Base-by-base conservation (phyloP, 2,888 invertebrate species). In the Epirrhoe alternata region DNA sequence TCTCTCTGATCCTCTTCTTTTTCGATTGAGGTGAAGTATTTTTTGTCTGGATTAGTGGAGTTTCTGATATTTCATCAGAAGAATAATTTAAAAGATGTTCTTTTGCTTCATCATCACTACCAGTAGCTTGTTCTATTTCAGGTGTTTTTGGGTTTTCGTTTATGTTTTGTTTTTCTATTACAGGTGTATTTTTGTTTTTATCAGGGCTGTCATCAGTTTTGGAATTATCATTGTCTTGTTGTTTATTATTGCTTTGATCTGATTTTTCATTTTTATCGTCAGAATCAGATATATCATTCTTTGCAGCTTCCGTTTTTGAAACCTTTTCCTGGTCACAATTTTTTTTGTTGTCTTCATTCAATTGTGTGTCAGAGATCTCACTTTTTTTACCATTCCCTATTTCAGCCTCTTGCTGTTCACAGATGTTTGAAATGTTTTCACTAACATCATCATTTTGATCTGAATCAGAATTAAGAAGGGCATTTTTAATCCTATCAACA, bases 1-100 rank as follows among this genome's bases (percentile, higher is more conserved):
- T 87, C 76, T 89, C 86, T 77, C 82, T 86, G 1, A 84, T 83
- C 65, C 77, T 74, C 74, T 86, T 89, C 33, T 72, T 69, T 59
- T 70, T 66, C 77, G 82, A 56, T 76, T 79, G 72, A 72, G 77
- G 58, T 76, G 78, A 74, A 16, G 33, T 62, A 68, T 16, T 58
- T 71, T 70, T 69, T 79, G 71, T 67, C 59, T 67, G 68, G 64
- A 33, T 64, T 24, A 69, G 64, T 38, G 61, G 64, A 57, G 66
- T 68, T 35, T 69, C 58, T 1, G 49, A 68, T 42, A 49, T 62
- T 24, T 71, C 70, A 55, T 71, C 64, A 38, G 68, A 61, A 42
- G 72, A 71, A 38, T 71, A 67, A 66, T 68, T 57, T 24, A 66
- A 55, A 17, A 71, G 56, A 1, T 61, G 49, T 35, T 49, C 17